A percentile compares a stretch with the other conserved stretches of the same genome.
These are phyloP conservation scores for Hirundo rustica DNA, from an alignment of 2,797 vertebrate genomes.

Conservation along the genomic window DNA sequence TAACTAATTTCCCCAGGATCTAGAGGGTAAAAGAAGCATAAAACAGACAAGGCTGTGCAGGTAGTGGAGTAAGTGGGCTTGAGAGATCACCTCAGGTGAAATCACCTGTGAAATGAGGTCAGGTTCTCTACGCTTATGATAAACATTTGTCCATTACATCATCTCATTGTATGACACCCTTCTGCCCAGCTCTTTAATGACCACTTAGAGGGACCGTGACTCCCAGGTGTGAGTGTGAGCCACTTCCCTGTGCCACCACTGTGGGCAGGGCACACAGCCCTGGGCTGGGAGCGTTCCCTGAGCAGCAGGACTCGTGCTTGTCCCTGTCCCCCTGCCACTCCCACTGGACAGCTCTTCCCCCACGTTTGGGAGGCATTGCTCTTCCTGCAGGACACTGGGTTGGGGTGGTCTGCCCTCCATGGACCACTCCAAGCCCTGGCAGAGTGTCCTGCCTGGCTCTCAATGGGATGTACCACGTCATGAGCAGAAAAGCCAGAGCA, in stretches of 20 bases:
- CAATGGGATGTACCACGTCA: neutral
- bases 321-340: neutral
- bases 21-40: neutral
- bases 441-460: neutral
- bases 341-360: neutral
- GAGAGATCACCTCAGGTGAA: conserved; percentile 5
- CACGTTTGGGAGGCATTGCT: neutral
- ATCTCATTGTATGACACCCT: neutral
- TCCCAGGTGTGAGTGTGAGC: neutral
- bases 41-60: neutral
- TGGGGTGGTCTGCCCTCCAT: neutral
- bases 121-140: neutral
- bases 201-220: neutral
- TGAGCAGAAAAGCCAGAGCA: neutral
- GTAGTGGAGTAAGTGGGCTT: neutral
- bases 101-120: conserved; percentile 20
- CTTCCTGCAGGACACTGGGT: neutral
- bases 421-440: neutral
- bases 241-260: neutral
- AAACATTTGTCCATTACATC: conserved; percentile 14
- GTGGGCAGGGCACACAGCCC: neutral
- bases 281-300: neutral
- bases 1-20: conserved; percentile 5
- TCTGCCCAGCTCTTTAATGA: neutral
- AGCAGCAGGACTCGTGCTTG: fast-evolving